These are phyloP conservation scores for Spicauda simplicius DNA, from an alignment of 2,888 invertebrate genomes.

Conservation along the genomic window DNA sequence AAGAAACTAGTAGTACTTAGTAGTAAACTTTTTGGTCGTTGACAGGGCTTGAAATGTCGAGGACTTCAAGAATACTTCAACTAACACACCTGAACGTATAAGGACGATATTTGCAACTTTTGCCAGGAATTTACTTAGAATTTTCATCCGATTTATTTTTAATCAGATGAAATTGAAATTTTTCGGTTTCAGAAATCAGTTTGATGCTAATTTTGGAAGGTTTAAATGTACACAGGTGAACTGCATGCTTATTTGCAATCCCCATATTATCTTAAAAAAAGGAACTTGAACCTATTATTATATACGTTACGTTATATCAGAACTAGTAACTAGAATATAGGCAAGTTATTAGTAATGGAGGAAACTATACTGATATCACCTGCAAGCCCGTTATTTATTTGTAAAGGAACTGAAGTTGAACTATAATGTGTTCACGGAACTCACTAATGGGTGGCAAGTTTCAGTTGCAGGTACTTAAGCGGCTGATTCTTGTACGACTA, in stretches of 20 bases:
- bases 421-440: constrained; percentile 77
- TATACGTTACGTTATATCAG: too few relatives aligned
- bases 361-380: constrained; percentile 24
- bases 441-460: constrained; percentile 80
- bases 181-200: too few relatives aligned
- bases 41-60: constrained; percentile 48
- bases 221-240: too few relatives aligned
- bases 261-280: too few relatives aligned
- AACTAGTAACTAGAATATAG: background rate
- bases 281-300: too few relatives aligned
- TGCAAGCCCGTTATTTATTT: constrained; percentile 19
- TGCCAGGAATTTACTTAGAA: constrained; percentile 35
- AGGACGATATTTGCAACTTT: constrained; percentile 11
- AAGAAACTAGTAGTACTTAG: too few relatives aligned
- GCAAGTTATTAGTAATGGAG: constrained; percentile 16
- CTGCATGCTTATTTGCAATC: too few relatives aligned
- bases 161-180: background rate
- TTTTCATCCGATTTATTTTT: background rate
- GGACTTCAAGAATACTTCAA: constrained; percentile 29
- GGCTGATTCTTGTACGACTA: constrained; percentile 76
- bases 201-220: too few relatives aligned
- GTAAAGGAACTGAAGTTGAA: constrained; percentile 66
- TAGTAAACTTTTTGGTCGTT: too few relatives aligned
- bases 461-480: constrained; percentile 74
- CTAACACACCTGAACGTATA: constrained; percentile 18